Evolutionary conservation across 2,888 invertebrate genomes (phyloP), one percentile per base, ranked within the genome.

Genomic region (Drosophila histrio): DNA sequence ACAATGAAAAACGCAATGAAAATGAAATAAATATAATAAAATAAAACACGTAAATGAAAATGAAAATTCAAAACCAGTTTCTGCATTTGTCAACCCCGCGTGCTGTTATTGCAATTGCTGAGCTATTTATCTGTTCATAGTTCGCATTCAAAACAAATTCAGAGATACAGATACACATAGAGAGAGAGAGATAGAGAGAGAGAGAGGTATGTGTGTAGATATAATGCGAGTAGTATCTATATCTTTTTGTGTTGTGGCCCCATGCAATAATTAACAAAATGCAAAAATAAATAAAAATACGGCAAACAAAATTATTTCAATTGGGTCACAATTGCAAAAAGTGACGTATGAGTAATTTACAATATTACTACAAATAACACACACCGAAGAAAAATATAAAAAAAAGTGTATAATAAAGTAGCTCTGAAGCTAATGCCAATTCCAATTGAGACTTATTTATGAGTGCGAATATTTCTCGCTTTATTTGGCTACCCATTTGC

Each of bases 321-420:
- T 74, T 72, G 70, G 74, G 72, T 72, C 63, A 74, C 64, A 68
- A 73, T 58, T 54, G 74, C 53, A 54, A 54, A 73, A 63, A 53
- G 69, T 46, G 74, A 63, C 74, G 63, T 72, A 74, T 74, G 74
- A 69, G 74, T 64, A 64, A 74, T 69, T 69, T 69, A 13, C 46
- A 59, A 73, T 68, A 36, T 34, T 19, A 17, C 41, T 19, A 17
- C 41, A 53, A 44, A 22, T 26, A 39, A 54, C 28, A 50, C n/a
- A n/a, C n/a, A n/a, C n/a, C n/a, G n/a, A 38, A 13, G 8, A 15
- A 15, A 32, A 11, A 2, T 36, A 30, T 26, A 34, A 4, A 15
- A 1, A 28, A 19, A 26, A 28, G 9, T 44, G 44, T 28, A 38
- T 36, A 19, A 52, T 26, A 39, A 28, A 53, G 8, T 49, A 39